Evolutionary conservation across 2,113 vertebrate genomes (phyloP), one percentile per base, ranked within the genome.

Genomic region (Trogon melanurus): DNA sequence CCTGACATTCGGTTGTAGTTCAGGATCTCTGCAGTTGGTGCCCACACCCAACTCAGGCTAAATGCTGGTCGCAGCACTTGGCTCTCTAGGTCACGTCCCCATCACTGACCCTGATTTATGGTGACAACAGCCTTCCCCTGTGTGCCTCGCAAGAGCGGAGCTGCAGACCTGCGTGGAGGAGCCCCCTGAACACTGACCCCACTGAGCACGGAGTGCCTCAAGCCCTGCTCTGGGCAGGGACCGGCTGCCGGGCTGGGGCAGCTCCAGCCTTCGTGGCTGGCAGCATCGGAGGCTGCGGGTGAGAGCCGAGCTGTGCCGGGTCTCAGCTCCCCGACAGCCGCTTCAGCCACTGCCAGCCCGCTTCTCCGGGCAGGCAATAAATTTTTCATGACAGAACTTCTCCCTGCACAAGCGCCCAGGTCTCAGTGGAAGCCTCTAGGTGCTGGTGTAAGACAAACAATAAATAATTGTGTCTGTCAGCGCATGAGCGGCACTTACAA

Each of bases 81-180:
- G 29, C 34, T 72, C 26, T n/a, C 44, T 2, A 11, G 22, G 4
- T 16, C 36, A 5, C 44, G 47, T 7, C 14, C 62, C 44, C 80
- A 23, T 5, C 36, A 1, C 71, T 6, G 22, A 15, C 48, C 9
- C 11, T 6, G 30, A 4, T 0, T 2, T 11, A 41, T 11, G 41
- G 15, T 7, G 20, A 14, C 61, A 22, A 10, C 1, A 48, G 53
- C 53, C 19, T 23, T 27, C 21, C 10, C 1, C 21, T 1, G 20
- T 1, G 4, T 2, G 4, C 11, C 1, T 1, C 34, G 38, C 3
- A 0, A 45, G 32, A 38, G 47, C 53, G 3, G 29, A 41, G 60
- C 65, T 41, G n/a, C 51, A 53, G 41, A 48, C 5, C 23, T 5
- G 23, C 48, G 19, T 9, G 30, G 41, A 29, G 26, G 2, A 0